Evolutionary conservation across 2,797 vertebrate species (phyloP).

Genomic region (Coreius guichenoti): DNA sequence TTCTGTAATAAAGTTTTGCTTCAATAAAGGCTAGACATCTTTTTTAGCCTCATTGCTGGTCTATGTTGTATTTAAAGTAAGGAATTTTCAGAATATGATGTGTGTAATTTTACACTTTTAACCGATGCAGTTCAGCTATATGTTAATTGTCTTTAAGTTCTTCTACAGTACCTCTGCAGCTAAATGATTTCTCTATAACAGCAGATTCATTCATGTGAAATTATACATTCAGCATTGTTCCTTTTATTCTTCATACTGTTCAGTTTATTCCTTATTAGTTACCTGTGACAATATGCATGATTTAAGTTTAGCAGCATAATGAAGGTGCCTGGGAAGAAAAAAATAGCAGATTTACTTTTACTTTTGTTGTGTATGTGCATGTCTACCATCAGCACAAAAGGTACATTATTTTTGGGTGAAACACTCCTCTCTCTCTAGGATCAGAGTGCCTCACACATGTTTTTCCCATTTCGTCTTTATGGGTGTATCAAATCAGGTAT

Average conservation of each 20-base stretch:
- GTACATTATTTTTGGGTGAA: background rate
- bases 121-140: background rate
- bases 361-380: background rate
- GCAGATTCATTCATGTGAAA: background rate
- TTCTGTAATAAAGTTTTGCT: background rate
- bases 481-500: conserved; percentile 60
- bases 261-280: too few species aligned
- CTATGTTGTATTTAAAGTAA: background rate
- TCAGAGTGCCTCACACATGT: conserved; percentile 30
- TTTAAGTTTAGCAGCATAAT: background rate
- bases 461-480: conserved; percentile 42
- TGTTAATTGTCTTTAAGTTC: background rate
- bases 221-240: background rate
- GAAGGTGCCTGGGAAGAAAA: background rate
- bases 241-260: background rate
- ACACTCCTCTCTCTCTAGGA: background rate
- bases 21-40: background rate
- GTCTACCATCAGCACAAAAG: background rate
- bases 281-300: background rate
- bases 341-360: background rate
- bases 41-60: background rate
- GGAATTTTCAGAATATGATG: background rate
- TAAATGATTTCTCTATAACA: background rate
- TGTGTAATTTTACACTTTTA: background rate
- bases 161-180: background rate